A percentile compares a stretch with the other conserved stretches of the same genome.
Evolutionary conservation across 2,797 vertebrate species (phyloP).

Genomic region (Pygocentrus nattereri): DNA sequence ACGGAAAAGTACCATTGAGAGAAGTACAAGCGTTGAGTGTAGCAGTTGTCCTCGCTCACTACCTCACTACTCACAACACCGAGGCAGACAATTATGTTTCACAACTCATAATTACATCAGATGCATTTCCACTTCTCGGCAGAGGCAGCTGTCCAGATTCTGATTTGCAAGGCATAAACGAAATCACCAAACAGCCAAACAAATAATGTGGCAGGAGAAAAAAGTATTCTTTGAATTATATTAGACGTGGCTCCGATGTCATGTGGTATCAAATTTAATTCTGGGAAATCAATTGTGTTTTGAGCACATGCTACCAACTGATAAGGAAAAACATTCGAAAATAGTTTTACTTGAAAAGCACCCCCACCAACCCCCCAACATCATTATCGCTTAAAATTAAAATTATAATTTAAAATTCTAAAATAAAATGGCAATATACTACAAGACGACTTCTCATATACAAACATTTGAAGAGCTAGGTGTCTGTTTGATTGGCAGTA

Average conservation of each 20-base stretch:
- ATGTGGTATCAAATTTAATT: neutral
- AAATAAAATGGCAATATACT: too few relatives aligned
- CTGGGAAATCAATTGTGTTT: neutral
- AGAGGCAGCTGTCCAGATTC: neutral
- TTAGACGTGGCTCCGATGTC: neutral
- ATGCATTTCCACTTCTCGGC: conserved; percentile 28
- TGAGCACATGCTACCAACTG: neutral
- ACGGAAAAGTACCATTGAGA: neutral
- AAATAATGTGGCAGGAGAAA: neutral
- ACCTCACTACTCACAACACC: conserved; percentile 19
- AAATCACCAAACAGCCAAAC: conserved; percentile 30
- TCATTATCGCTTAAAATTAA: too few relatives aligned
- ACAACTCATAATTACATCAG: conserved; percentile 33
- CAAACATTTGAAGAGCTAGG: too few relatives aligned
- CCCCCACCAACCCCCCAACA: too few relatives aligned
- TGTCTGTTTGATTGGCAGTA: too few relatives aligned
- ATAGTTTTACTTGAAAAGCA: neutral
- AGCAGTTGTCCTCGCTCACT: conserved; percentile 5
- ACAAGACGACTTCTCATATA: too few relatives aligned
- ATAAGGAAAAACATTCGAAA: neutral
- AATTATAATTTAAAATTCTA: too few relatives aligned
- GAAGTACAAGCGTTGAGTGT: neutral
- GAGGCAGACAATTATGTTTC: conserved; percentile 30
- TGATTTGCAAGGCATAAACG: conserved; percentile 10
- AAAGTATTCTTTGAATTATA: neutral